Evolutionary conservation across 2,113 vertebrate species (phyloP).

Genomic region (Mirounga angustirostris): DNA sequence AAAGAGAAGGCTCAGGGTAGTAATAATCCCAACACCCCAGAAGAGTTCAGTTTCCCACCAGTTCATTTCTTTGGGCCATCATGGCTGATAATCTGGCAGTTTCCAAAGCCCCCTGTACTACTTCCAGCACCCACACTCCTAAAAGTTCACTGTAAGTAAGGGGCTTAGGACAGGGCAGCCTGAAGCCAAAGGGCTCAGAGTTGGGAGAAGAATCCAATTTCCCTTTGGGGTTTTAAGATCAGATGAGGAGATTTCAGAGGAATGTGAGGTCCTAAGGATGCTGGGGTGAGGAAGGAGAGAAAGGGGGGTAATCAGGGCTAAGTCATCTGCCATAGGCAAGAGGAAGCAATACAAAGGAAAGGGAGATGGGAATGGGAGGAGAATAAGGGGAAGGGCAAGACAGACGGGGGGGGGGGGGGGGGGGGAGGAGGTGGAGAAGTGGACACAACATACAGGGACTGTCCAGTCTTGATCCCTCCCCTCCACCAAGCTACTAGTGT

Average conservation of each 20-base stretch:
- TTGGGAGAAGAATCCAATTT: background rate
- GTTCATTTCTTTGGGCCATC: background rate
- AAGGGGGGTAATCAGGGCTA: background rate
- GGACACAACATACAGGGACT: background rate
- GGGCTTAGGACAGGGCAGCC: background rate
- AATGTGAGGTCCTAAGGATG: background rate
- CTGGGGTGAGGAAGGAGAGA: background rate
- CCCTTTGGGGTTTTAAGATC: constrained; percentile 6
- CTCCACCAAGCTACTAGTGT: background rate
- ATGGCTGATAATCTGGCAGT: background rate
- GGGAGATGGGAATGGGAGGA: background rate
- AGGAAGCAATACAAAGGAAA: background rate
- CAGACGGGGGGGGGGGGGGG: background rate
- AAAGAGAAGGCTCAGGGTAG: background rate
- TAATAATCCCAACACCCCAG: background rate
- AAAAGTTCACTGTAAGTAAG: background rate
- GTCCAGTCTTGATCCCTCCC: background rate
- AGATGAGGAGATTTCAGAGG: background rate
- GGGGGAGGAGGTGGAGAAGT: background rate
- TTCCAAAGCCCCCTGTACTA: background rate
- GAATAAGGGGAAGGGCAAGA: background rate
- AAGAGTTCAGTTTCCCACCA: background rate
- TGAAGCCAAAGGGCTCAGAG: background rate
- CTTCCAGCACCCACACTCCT: background rate
- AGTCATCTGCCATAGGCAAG: background rate